Base-by-base conservation (phyloP, 2,888 invertebrate species). In the Yponomeuta cagnagella region DNA sequence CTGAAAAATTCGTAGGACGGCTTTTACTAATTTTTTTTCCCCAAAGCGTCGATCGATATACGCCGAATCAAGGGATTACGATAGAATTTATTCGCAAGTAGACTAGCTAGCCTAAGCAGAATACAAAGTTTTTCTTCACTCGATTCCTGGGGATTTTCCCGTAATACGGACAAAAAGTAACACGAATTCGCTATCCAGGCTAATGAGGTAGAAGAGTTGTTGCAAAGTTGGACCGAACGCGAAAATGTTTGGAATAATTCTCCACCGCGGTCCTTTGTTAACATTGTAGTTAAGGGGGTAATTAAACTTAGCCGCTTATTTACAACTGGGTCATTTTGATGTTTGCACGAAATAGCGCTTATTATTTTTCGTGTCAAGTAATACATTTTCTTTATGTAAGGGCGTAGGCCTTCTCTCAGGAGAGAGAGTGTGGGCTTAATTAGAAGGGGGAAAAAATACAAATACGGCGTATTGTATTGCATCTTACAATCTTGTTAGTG, bases 171-270 rank as follows among this genome's bases (percentile, higher is more conserved):
- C 30, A 64, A n/a, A 64, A 64, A 64, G 63, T 30, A 64, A 8
- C 63, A 64, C 23, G 30, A 52, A 52, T 52, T 52, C 64, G 23
- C 64, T 31, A 8, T 6, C 1, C 31, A 30, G 10, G 64, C 64
- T 64, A 64, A 64, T 64, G 64, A 64, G 31, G 64, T 64, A 64
- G 23, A 64, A 64, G 23, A 64, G 64, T 64, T 64, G 23, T 23
- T 10, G 30, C 10, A 30, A 64, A 64, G 23, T 64, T 64, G 15
- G 64, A 4, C 6, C 31, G 31, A 64, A 64, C 30, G 64, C 10
- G 64, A 64, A 64, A 64, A 64, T 64, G 64, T 64, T 64, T 30
- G 10, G 64, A 64, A 64, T 64, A 64, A n/a, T 64, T 64, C 63
- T 4, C 30, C 30, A 9, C 23, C 64, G 23, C 64, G 30, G 23